Evolutionary conservation across 2,113 vertebrate genomes (phyloP), one percentile per base, ranked within the genome.

Genomic region (Strix aluco): DNA sequence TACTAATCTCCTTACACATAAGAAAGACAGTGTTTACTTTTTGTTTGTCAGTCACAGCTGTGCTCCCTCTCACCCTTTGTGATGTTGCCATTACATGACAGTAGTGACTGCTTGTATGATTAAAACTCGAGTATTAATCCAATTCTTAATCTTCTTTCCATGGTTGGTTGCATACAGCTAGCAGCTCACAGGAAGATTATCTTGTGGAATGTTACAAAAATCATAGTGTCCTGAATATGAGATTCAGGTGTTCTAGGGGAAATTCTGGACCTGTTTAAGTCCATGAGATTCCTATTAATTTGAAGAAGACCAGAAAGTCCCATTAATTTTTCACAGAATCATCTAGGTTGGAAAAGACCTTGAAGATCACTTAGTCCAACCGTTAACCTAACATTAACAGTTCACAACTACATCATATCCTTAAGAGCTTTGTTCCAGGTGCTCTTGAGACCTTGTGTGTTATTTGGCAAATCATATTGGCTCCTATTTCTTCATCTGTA

Each of bases 81-180:
- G 75, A n/a, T 83, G 62, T 82, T 83, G 49, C 75, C 6, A 1
- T 47, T 80, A 59, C 19, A 25, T 65, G 82, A 65, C 59, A 82
- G 70, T 63, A 86, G 79, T 0, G 4, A 65, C 66, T 90, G 40
- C 71, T 82, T 63, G 16, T 73, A 18, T 83, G 59, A 94, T 93
- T 90, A 86, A 92, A 93, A 82, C 30, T 66, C 29, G 51, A 83
- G 51, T 86, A 94, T 85, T 94, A 96, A 82, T 93, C 90, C 34
- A 71, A 27, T 72, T 94, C 71, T 90, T 97, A 95, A 94, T 92
- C 67, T 80, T 74, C 72, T 90, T 90, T 90, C 58, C 66, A 77
- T 87, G 55, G 67, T 80, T 93, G 71, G 58, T 54, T 80, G 65
- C 67, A 69, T 66, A 54, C 1, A 5, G 62, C 79, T 75, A 77